Base-by-base conservation (phyloP, 2,888 invertebrate genomes). In the Notodonta dromedarius region DNA sequence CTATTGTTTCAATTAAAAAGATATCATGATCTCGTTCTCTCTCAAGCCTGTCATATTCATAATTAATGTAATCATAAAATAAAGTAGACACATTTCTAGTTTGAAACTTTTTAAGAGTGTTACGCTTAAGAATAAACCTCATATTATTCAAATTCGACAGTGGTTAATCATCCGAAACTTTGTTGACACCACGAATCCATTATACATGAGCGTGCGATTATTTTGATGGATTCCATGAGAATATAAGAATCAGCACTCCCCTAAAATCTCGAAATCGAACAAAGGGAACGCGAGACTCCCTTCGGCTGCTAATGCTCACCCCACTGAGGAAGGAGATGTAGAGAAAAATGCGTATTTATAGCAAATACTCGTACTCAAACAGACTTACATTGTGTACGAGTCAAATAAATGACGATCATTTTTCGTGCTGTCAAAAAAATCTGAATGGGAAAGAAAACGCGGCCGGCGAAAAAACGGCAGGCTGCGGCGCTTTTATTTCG, bases 341-440 rank as follows among this genome's bases (percentile, higher is more conserved):
- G 90, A 93, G 92, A 93, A 93, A 93, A 93, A 93, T 93, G 83
- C 92, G 93, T 93, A 93, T 94, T 93, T 93, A 94, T 93, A 94
- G 94, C 94, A 94, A 94, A 94, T 94, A 94, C 93, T 92, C 91
- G 91, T 93, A 93, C 93, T 93, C 94, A 93, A 94, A 94, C 93
- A 93, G 93, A 89, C 91, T 90, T 90, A 94, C 93, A 94, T 94
- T 94, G 94, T 94, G 92, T 93, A 91, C 92, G 94, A 93, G 90
- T 92, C 93, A 91, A 93, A 94, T 94, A 94, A 94, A 94, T 94
- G 94, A 92, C 85, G 78, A 86, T 93, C 91, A 94, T 94, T 94
- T 94, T 90, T 94, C 94, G 92, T 90, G 85, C 88, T 94, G 94
- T 94, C 94, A 94, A 94, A 94, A 94, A 93, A 93, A 93, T 91